Conservation (phyloP, 2,797 vertebrate genomes). For the Linurgus olivaceus region DNA sequence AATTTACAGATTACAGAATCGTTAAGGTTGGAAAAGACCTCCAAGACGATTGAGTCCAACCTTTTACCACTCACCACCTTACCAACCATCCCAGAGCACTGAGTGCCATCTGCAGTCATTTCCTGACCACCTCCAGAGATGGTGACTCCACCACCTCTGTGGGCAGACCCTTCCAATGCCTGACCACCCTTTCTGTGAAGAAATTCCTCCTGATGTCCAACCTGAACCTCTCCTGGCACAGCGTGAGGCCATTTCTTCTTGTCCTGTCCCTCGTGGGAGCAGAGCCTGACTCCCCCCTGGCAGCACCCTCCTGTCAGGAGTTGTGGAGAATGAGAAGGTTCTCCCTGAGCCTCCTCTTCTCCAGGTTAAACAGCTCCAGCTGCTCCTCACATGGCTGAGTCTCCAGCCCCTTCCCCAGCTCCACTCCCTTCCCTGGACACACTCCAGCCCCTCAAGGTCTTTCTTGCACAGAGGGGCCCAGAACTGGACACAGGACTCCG, state of each 20-base stretch:
- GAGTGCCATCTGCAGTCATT: background rate
- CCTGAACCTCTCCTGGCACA: background rate
- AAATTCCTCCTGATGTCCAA: background rate
- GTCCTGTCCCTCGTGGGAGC: background rate
- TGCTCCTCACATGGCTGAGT: background rate
- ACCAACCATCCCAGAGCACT: background rate
- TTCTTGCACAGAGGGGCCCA: background rate
- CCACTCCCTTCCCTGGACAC: background rate
- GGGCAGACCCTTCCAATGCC: background rate
- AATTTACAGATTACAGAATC: background rate
- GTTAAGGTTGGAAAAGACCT: background rate
- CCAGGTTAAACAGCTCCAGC: background rate
- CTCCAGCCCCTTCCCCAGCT: background rate
- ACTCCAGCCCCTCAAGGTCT: background rate
- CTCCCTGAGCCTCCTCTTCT: background rate
- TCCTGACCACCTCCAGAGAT: background rate
- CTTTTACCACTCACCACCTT: background rate
- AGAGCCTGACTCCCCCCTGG: fast-evolving
- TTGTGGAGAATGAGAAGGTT: background rate
- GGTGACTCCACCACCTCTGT: background rate
- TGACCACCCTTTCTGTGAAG: background rate
- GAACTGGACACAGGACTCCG: background rate
- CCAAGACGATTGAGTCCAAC: fast-evolving
- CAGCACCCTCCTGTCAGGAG: background rate
- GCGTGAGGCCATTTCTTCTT: fast-evolving